Conservation (phyloP, 2,113 vertebrate species). For the Taurulus bubalis region DNA sequence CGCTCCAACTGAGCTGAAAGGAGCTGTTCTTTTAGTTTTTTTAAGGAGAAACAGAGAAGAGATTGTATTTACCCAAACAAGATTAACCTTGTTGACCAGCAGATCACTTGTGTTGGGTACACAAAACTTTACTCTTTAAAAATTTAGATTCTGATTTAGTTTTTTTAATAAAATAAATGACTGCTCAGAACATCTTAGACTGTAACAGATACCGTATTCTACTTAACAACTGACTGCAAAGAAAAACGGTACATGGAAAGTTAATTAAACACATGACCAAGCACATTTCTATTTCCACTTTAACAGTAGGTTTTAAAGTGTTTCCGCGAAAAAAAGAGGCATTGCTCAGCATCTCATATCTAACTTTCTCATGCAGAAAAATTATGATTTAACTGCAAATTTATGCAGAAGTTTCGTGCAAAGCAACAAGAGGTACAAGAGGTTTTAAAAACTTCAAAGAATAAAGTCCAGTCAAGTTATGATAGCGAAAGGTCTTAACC, state of each 20-base stretch:
- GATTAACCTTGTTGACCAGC: constrained; percentile 31
- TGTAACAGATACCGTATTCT: background rate
- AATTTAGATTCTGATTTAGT: background rate
- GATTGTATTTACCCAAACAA: constrained; percentile 46
- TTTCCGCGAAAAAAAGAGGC: background rate
- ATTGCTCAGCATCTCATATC: background rate
- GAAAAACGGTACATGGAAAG: background rate
- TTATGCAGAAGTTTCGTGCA: background rate
- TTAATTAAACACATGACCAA: background rate
- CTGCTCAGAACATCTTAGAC: too few species aligned
- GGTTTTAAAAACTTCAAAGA: background rate
- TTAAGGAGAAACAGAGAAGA: constrained; percentile 51
- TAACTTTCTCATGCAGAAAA: background rate
- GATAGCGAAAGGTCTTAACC: background rate
- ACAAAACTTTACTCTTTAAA: background rate
- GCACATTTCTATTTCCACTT: background rate
- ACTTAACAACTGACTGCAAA: background rate
- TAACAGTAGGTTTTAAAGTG: background rate
- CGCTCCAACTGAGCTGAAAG: constrained; percentile 49
- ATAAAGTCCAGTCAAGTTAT: background rate
- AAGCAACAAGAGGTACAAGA: background rate
- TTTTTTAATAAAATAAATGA: background rate
- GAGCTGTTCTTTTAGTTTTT: constrained; percentile 56
- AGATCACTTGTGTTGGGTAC: background rate
- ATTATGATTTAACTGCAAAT: background rate